These are phyloP conservation scores for Oscheius sp. DNA, from an alignment of 2,888 invertebrate species.

Conservation along the genomic window DNA sequence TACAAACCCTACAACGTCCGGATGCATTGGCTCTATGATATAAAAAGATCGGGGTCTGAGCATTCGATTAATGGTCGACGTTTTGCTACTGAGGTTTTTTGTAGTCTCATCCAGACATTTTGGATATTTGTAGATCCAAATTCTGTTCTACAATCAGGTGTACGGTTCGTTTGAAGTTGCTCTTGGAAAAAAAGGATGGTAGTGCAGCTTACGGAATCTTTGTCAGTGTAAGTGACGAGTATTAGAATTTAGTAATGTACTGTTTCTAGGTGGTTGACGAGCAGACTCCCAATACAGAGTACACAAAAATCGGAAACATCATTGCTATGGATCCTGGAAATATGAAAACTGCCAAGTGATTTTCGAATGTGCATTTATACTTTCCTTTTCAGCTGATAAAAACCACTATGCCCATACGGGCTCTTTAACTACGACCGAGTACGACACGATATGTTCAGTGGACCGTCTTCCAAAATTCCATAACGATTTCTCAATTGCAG, in stretches of 20 bases:
- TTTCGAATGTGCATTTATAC: background rate
- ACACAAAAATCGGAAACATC: no score
- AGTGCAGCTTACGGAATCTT: conserved; percentile 69
- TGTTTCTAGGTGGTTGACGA: background rate
- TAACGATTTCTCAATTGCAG: conserved; percentile 69
- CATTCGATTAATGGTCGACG: conserved; percentile 63
- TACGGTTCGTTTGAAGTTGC: conserved; percentile 65
- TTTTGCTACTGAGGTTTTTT: conserved; percentile 55
- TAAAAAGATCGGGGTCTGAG: conserved; percentile 61
- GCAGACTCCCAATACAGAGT: no score
- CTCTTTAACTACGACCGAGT: conserved; percentile 74
- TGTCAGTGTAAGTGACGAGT: conserved; percentile 51
- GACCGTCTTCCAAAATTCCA: conserved; percentile 73
- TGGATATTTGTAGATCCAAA: conserved; percentile 57
- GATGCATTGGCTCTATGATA: conserved; percentile 66
- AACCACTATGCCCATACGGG: conserved; percentile 74
- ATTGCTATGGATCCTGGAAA: no score
- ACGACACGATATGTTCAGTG: conserved; percentile 74
- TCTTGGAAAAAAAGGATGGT: conserved; percentile 60
- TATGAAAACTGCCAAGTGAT: background rate
- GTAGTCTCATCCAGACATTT: background rate
- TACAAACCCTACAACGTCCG: conserved; percentile 47
- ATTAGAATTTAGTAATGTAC: background rate
- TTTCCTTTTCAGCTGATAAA: conserved; percentile 44
- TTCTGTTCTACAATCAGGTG: conserved; percentile 67